These are phyloP conservation scores for Bursaphelenchus okinawaensis DNA, from an alignment of 2,888 invertebrate species.

Conservation along the genomic window DNA sequence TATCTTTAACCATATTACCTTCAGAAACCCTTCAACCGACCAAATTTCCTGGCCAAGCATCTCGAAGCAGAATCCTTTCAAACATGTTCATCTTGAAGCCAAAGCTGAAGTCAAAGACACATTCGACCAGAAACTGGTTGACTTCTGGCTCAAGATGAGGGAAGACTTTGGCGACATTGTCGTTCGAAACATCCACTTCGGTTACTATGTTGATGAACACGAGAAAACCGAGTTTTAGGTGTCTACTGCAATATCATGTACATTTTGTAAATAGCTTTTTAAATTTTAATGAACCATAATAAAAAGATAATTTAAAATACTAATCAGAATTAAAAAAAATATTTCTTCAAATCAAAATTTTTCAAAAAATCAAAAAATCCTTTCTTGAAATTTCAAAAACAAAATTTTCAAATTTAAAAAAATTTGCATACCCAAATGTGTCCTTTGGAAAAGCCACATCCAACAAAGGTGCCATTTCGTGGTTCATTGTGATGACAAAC, in stretches of 20 bases:
- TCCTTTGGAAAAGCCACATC: background rate
- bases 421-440: background rate
- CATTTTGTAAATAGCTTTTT: too few relatives aligned
- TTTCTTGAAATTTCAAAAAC: too few relatives aligned
- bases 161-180: background rate
- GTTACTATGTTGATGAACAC: background rate
- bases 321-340: too few relatives aligned
- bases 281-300: too few relatives aligned
- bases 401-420: background rate
- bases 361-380: too few relatives aligned
- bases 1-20: background rate
- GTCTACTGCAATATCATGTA: too few relatives aligned
- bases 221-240: background rate
- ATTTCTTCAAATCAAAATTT: too few relatives aligned
- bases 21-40: background rate
- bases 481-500: too few relatives aligned
- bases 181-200: background rate
- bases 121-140: background rate
- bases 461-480: background rate
- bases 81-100: background rate
- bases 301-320: too few relatives aligned
- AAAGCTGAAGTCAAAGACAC: background rate
- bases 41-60: background rate
- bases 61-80: background rate
- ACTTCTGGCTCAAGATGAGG: background rate